These are phyloP conservation scores for Talpa occidentalis DNA, from an alignment of 2,113 vertebrate species.

Conservation along the genomic window DNA sequence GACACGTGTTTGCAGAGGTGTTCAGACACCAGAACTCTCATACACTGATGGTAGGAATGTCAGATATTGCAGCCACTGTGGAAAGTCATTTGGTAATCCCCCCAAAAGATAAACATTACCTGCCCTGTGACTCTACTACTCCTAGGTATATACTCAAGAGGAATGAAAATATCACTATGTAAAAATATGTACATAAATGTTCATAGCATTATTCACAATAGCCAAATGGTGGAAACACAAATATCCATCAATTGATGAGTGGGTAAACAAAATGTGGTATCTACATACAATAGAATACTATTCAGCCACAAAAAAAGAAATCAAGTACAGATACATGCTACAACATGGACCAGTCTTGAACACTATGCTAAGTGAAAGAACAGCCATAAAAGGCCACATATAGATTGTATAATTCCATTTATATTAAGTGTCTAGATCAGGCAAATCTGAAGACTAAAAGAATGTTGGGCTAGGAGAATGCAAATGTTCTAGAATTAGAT, in stretches of 20 bases:
- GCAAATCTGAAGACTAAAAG: background rate
- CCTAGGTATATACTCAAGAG: background rate
- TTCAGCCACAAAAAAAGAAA: background rate
- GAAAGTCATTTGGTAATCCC: background rate
- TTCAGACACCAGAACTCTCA: background rate
- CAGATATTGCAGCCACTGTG: background rate
- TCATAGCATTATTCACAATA: background rate
- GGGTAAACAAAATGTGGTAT: background rate
- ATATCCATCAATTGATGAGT: background rate
- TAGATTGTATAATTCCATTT: background rate
- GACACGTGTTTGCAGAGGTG: background rate
- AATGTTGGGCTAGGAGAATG: background rate
- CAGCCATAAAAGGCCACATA: background rate
- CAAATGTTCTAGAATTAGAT: background rate
- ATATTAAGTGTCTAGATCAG: background rate
- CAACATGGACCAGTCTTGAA: background rate
- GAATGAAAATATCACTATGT: background rate
- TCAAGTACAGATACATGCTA: background rate
- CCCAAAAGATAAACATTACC: background rate
- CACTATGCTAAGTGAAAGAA: background rate
- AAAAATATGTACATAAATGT: background rate
- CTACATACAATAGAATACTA: background rate
- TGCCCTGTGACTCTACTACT: background rate
- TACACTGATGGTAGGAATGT: background rate
- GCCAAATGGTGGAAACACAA: background rate